Base-by-base conservation (phyloP, 1,140 invertebrate genomes). In the Macrobrachium nipponense region DNA sequence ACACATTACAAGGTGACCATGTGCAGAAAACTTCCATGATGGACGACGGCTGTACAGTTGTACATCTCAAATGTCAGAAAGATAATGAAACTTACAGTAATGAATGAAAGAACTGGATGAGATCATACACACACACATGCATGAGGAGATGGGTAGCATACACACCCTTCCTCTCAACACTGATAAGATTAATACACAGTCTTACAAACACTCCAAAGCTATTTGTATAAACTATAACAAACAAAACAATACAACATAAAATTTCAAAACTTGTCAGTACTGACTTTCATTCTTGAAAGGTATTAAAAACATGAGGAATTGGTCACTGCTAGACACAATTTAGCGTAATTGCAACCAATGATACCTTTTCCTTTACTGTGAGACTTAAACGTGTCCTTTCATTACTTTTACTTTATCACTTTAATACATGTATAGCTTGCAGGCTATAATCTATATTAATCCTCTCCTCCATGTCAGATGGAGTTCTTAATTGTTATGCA, bases 121-220 rank as follows among this genome's bases (percentile, higher is more conserved):
- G 73, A 44, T 17, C 58, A 10, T 27, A 60, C 58, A 61, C 4
- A n/a, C 44, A 44, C 51, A 23, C 58, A 36, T 23, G 18, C 68
- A 23, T 72, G 23, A 23, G 15, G 43, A 72, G 68, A 72, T 43
- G 23, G 23, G 43, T 23, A 15, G 68, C 23, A 66, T 72, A 72
- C 68, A 72, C 73, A 76, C 73, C 51, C 36, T 76, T 78, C 27
- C 59, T 75, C 15, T 58, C 68, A 70, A 86, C 76, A 79, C 70
- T 72, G 70, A 86, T 44, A 86, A 79, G 77, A 77, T 75, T 70
- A 6, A 51, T 51, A 80, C 60, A 86, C 84, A 80, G 58, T 61
- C 51, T 80, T 73, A 86, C 84, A 80, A 80, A 86, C 68, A 86
- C 64, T 86, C 60, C 84, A 86, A 76, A 80, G 68, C 84, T 86